A percentile compares a stretch with the other conserved stretches of the same genome.
phyloP scores from a whole-genome alignment of 2,113 vertebrate genomes.

The Capra hircus region DNA sequence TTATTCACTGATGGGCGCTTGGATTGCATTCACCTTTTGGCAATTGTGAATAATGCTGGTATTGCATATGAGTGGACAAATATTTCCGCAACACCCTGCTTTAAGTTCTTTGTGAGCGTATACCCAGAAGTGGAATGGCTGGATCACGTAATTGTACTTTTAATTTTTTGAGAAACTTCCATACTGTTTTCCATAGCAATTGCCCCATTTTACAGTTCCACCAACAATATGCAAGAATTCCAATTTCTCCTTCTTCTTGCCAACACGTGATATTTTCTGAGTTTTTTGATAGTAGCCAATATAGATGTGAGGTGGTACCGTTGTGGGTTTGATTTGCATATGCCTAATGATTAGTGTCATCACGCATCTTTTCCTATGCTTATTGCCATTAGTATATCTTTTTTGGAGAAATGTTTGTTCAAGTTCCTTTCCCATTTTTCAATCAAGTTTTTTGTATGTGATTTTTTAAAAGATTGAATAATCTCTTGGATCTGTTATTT shows the following conservation, averaged over 20 bases:
- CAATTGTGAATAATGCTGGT: background rate
- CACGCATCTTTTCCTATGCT: background rate
- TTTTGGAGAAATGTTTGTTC: background rate
- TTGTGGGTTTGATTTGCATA: background rate
- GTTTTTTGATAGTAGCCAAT: background rate
- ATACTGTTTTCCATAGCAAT: background rate
- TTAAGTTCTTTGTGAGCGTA: background rate
- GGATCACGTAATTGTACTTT: background rate
- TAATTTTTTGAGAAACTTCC: background rate
- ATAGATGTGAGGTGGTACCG: background rate
- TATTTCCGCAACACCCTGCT: background rate
- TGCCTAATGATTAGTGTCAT: background rate
- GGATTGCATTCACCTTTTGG: background rate
- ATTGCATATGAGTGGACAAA: background rate
- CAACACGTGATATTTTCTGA: background rate
- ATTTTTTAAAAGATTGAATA: background rate
- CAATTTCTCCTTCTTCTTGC: background rate
- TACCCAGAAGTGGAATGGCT: background rate
- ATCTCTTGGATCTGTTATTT: background rate
- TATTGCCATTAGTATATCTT: background rate
- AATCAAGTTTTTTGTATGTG: background rate
- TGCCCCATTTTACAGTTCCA: background rate
- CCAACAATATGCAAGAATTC: background rate
- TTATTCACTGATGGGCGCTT: background rate
- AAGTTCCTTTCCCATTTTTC: background rate